Evolutionary conservation across 1,140 invertebrate species (phyloP).

Genomic region (Drosophila aff.): DNA sequence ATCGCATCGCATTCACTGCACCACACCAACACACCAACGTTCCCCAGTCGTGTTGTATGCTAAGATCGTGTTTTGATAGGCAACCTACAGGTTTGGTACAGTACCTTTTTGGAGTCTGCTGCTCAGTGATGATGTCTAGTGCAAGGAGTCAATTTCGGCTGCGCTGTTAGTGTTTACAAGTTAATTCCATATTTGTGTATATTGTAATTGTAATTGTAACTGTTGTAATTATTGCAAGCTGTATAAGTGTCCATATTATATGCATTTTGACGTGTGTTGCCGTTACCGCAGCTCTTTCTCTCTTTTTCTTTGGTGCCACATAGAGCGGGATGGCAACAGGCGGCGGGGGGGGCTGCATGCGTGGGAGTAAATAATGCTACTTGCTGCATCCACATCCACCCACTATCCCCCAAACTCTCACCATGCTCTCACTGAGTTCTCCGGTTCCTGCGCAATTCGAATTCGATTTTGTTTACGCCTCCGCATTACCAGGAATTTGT

Average conservation of each 20-base stretch:
- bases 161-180: conserved; percentile 36
- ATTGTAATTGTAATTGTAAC: conserved; percentile 37
- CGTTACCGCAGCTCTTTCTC: conserved; percentile 21
- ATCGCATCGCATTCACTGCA: conserved; percentile 2
- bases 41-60: conserved; percentile 14
- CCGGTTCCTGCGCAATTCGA: conserved; percentile 13
- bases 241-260: conserved; percentile 58
- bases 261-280: conserved; percentile 52
- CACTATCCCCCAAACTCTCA: neutral
- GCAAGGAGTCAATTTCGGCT: conserved; percentile 23
- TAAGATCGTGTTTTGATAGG: conserved; percentile 17
- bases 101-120: conserved; percentile 28
- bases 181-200: conserved; percentile 30
- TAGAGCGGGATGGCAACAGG: neutral
- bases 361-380: neutral
- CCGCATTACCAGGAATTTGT: neutral
- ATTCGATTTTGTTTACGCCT: conserved; percentile 13
- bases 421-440: neutral
- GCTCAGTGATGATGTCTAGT: conserved; percentile 11
- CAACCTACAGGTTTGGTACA: conserved; percentile 19
- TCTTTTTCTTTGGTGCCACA: neutral
- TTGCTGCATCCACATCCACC: neutral
- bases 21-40: neutral
- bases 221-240: conserved; percentile 50
- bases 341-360: neutral